Evolutionary conservation across 2,113 vertebrate genomes (phyloP), one percentile per base, ranked within the genome.

Genomic region (Charina bottae): DNA sequence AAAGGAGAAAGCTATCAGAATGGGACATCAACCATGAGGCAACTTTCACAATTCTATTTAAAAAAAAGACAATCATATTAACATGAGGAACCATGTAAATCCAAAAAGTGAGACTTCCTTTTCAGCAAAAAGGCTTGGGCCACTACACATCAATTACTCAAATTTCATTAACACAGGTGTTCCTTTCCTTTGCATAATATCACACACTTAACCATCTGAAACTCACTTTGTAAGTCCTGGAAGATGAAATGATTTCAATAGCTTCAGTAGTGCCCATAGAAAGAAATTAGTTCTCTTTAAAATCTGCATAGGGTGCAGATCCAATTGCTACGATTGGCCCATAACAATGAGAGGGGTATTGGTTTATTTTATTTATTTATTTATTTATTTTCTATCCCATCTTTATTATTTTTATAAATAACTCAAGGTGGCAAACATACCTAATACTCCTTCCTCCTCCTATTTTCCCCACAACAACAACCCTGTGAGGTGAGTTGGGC

Each of bases 301-400:
- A 37, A 42, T 78, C 72, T 3, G 0, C 23, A 68, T 7, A 49
- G 33, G 6, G 0, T 1, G 46, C 91, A 89, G 10, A 94, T n/a
- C n/a, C n/a, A 87, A 87, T 2, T 87, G 26, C n/a, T 59, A n/a
- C 0, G 1, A 0, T 0, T 58, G 1, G 7, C 56, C n/a, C 37
- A 15, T 89, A 89, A 60, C 1, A 33, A 1, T 2, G 0, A n/a
- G 4, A 24, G 26, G 92, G 37, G 53, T 72, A 0, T 5, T n/a
- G n/a, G n/a, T n/a, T n/a, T n/a, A n/a, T n/a, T n/a, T n/a, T n/a
- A n/a, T n/a, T n/a, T n/a, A n/a, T n/a, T n/a, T n/a, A n/a, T n/a
- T n/a, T n/a, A n/a, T n/a, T n/a, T n/a, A n/a, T n/a, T n/a, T n/a
- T n/a, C n/a, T n/a, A n/a, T n/a, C n/a, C n/a, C n/a, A n/a, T n/a